phyloP scores from a whole-genome alignment of 2,888 invertebrate genomes.

The Phrixothrix hirtus region DNA sequence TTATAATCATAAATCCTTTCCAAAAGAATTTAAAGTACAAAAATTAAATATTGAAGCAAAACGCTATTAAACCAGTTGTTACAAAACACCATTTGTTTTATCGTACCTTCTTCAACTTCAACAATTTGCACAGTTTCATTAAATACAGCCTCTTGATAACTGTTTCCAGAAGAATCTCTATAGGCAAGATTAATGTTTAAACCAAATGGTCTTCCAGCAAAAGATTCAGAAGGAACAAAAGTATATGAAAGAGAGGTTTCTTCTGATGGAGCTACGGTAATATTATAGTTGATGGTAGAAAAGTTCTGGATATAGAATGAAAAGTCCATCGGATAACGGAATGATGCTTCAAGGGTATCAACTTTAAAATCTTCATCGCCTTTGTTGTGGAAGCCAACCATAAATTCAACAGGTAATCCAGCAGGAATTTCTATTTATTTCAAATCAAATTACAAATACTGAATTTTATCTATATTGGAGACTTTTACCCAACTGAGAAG shows the following conservation, averaged over 20 bases:
- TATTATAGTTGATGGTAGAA: slow-evolving; percentile 85
- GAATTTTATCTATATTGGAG: neutral
- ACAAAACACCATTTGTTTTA: no score
- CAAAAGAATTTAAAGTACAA: no score
- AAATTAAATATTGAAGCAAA: no score
- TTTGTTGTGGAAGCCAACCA: slow-evolving; percentile 95
- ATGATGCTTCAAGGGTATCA: slow-evolving; percentile 94
- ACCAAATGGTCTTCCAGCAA: slow-evolving; percentile 95
- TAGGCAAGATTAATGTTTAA: slow-evolving; percentile 91
- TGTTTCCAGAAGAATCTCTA: slow-evolving; percentile 72
- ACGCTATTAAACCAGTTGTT: no score
- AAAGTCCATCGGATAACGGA: slow-evolving; percentile 99
- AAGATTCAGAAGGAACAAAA: slow-evolving; percentile 94
- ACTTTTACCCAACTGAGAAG: slow-evolving; percentile 66
- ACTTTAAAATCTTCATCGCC: slow-evolving; percentile 89
- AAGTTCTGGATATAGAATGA: slow-evolving; percentile 98
- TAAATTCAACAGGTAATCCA: slow-evolving; percentile 89
- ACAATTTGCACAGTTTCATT: slow-evolving; percentile 96
- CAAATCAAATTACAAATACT: neutral
- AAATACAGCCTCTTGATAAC: slow-evolving; percentile 87
- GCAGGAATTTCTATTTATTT: slow-evolving; percentile 78
- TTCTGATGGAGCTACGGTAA: slow-evolving; percentile 84
- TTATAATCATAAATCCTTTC: no score
- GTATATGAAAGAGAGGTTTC: slow-evolving; percentile 95
- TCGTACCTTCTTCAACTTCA: slow-evolving; percentile 86